phyloP scores from a whole-genome alignment of 1,140 invertebrate species.

The Lineus longissimus region DNA sequence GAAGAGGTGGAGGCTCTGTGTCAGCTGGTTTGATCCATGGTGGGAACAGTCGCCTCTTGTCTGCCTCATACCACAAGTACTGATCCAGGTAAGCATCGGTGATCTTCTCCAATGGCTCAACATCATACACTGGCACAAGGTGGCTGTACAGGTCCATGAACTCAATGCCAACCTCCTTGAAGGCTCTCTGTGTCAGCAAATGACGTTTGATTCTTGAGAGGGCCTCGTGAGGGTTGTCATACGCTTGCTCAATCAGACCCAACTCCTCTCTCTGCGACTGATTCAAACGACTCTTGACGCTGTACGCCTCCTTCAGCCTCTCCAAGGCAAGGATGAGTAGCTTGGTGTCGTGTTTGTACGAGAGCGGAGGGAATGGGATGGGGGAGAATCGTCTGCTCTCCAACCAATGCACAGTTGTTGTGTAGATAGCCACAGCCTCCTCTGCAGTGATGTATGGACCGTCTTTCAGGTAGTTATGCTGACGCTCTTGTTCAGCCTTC shows the following conservation, averaged over 20 bases:
- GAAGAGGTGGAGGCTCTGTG: constrained; percentile 93
- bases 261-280: constrained; percentile 98
- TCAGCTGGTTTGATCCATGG: constrained; percentile 99
- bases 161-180: constrained; percentile 98
- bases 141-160: constrained; percentile 99
- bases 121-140: constrained; percentile 97
- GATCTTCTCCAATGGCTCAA: constrained; percentile 98
- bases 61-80: constrained; percentile 99
- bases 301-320: constrained; percentile 97
- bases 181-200: constrained; percentile 93
- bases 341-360: constrained; percentile 99
- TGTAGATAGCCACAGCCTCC: constrained; percentile 99
- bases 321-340: constrained; percentile 94
- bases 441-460: constrained; percentile 99
- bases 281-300: constrained; percentile 96
- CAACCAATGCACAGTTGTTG: constrained; percentile 98
- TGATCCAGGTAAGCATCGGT: constrained; percentile 99
- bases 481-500: constrained; percentile 97
- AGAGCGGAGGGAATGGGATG: constrained; percentile 97
- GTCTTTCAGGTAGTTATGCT: constrained; percentile 98
- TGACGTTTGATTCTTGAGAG: constrained; percentile 99
- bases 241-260: constrained; percentile 98
- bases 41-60: constrained; percentile 93
- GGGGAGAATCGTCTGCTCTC: constrained; percentile 97
- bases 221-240: constrained; percentile 99